phyloP scores from a whole-genome alignment of 2,888 invertebrate species.

The Lydus trimaculatus region DNA sequence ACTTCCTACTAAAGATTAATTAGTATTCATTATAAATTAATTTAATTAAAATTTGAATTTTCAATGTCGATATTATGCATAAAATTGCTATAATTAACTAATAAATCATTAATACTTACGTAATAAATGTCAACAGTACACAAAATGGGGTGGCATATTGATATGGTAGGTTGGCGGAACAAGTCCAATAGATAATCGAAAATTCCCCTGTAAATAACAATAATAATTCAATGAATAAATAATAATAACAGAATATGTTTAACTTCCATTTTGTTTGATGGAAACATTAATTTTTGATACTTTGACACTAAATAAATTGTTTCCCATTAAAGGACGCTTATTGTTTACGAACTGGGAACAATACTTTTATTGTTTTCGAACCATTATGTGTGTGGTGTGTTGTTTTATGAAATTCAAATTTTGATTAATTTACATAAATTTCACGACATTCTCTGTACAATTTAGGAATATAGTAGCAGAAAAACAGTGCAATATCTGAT shows the following conservation, averaged over 20 bases:
- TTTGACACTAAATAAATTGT: not conserved
- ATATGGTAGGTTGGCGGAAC: conserved; percentile 33
- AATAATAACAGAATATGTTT: not conserved
- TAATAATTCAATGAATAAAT: not conserved
- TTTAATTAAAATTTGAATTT: too few species aligned
- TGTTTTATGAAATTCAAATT: not conserved
- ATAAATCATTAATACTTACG: conserved; percentile 44
- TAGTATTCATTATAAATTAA: too few species aligned
- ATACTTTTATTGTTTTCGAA: not conserved
- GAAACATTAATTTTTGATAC: too few species aligned
- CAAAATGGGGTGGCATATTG: conserved; percentile 52
- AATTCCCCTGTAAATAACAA: not conserved
- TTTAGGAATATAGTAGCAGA: too few species aligned
- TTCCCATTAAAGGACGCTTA: not conserved
- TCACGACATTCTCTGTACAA: not conserved
- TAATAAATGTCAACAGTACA: conserved; percentile 55
- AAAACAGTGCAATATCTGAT: too few species aligned
- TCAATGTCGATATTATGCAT: not conserved
- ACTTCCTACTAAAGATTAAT: too few species aligned
- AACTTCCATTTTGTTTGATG: too few species aligned
- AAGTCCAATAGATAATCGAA: not conserved
- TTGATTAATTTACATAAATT: not conserved
- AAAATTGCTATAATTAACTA: not conserved
- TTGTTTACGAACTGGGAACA: not conserved
- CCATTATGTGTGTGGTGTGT: not conserved